These are phyloP conservation scores for Dasyornis broadbenti DNA, from an alignment of 2,113 vertebrate species.

Conservation along the genomic window DNA sequence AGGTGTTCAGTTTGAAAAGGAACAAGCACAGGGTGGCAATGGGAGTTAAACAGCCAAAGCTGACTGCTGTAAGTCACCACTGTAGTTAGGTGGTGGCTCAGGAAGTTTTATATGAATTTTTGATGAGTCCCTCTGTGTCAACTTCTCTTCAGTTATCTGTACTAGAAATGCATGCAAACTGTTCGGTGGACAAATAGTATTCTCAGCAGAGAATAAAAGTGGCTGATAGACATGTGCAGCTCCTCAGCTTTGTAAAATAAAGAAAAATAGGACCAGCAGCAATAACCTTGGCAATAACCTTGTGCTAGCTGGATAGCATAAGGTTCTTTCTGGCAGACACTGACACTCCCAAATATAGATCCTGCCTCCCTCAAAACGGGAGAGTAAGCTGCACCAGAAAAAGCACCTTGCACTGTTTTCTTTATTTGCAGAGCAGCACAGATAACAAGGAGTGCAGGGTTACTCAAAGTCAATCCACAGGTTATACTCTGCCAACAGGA, in stretches of 20 bases:
- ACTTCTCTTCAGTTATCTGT: not conserved
- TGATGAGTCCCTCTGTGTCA: not conserved
- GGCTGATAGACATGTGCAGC: not conserved
- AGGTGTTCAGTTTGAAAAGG: not conserved
- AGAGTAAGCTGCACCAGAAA: not conserved
- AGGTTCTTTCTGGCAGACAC: not conserved
- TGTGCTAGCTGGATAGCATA: not conserved
- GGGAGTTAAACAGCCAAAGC: not conserved
- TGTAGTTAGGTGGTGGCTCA: not conserved
- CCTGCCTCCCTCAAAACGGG: not conserved
- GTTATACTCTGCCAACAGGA: not conserved
- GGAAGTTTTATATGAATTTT: not conserved
- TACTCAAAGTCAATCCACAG: not conserved
- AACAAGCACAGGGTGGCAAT: not conserved
- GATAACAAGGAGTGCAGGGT: not conserved
- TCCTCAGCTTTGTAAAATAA: not conserved
- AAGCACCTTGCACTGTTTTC: not conserved
- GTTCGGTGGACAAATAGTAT: not conserved
- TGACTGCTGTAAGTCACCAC: rapidly evolving
- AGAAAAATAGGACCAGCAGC: not conserved
- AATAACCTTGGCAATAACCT: not conserved
- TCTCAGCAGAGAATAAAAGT: not conserved
- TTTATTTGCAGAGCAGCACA: not conserved
- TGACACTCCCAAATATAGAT: not conserved
- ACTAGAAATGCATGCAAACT: not conserved